Evolutionary conservation across 2,113 vertebrate species (phyloP).

Genomic region (Macroglossus sobrinus): DNA sequence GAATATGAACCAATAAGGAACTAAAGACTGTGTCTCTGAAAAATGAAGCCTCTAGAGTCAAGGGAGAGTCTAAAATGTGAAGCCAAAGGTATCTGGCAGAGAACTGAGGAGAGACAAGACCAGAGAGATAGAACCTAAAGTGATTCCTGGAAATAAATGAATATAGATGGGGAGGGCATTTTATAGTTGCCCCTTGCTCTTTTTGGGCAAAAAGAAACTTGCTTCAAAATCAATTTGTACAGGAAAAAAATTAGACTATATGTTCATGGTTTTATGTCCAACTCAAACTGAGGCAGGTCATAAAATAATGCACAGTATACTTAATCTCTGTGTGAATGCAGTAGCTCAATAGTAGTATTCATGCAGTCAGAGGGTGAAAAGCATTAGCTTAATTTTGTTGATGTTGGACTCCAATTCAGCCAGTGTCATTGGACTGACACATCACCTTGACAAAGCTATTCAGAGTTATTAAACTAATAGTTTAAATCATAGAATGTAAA

Average conservation of each 20-base stretch:
- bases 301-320: background rate
- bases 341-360: background rate
- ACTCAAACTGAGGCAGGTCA: background rate
- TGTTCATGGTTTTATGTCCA: background rate
- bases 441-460: background rate
- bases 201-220: background rate
- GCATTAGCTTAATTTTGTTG: background rate
- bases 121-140: background rate
- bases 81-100: background rate
- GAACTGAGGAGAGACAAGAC: background rate
- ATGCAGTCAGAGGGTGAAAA: background rate
- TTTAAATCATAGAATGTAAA: background rate
- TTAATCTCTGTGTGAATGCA: background rate
- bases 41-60: background rate
- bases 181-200: background rate
- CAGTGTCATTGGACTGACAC: background rate
- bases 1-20: background rate
- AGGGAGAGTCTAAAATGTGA: background rate
- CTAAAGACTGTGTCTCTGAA: background rate
- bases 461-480: slow-evolving; percentile 32
- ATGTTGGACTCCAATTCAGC: background rate
- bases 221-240: background rate
- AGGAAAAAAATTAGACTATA: background rate
- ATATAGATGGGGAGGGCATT: background rate
- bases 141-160: background rate